Conservation (phyloP, 2,797 vertebrate species). For the Chlorospingus semifuscus region DNA sequence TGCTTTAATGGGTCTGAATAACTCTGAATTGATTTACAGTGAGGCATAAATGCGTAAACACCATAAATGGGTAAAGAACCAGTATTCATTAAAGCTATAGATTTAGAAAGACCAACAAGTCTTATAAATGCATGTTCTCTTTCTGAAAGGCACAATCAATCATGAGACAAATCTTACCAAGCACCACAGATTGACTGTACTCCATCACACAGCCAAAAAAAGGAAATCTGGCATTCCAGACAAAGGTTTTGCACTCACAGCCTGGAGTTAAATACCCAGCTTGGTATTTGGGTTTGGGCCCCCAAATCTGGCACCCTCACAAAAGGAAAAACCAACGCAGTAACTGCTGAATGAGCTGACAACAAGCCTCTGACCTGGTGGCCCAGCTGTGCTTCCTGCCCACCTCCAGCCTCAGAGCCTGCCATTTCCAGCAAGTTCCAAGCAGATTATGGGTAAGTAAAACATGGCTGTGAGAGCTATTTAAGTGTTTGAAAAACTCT, state of each 20-base stretch:
- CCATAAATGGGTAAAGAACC: neutral
- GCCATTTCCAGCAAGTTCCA: neutral
- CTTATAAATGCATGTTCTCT: neutral
- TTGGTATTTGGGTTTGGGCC: too few relatives aligned
- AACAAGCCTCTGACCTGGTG: rapidly evolving
- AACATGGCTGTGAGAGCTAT: neutral
- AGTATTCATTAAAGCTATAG: neutral
- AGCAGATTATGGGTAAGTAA: rapidly evolving
- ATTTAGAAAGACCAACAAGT: neutral
- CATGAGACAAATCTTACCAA: neutral
- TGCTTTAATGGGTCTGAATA: neutral
- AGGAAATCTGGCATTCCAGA: neutral
- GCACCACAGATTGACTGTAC: rapidly evolving
- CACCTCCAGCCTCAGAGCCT: neutral
- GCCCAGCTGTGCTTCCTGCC: neutral
- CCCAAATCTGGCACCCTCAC: neutral
- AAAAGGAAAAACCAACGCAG: neutral
- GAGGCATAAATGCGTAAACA: neutral
- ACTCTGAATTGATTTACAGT: neutral
- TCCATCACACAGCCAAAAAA: neutral
- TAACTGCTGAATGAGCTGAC: rapidly evolving
- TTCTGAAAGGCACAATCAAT: neutral
- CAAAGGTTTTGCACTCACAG: rapidly evolving
- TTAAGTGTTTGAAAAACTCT: neutral
- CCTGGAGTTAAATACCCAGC: rapidly evolving